Evolutionary conservation across 2,888 invertebrate species (phyloP).

Genomic region (Saturnia japonica): DNA sequence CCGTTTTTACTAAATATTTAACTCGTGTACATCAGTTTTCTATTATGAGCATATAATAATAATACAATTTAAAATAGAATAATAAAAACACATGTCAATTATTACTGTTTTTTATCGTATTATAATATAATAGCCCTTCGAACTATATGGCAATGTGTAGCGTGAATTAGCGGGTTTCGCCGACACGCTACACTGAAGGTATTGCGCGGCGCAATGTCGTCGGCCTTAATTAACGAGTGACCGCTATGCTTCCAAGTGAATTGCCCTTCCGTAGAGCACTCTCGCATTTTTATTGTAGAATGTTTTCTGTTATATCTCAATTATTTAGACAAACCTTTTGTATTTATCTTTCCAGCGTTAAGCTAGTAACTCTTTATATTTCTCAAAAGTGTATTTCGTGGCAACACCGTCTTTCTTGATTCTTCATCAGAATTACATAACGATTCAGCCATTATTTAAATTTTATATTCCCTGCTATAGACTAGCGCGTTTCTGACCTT

Average conservation of each 20-base stretch:
- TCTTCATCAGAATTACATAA: too few species aligned
- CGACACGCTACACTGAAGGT: conserved; percentile 37
- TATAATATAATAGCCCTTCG: neutral
- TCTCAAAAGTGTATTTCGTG: too few species aligned
- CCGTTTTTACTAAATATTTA: too few species aligned
- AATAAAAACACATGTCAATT: neutral
- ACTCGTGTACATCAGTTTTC: too few species aligned
- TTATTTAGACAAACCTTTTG: neutral
- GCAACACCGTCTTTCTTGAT: too few species aligned
- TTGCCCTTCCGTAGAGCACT: neutral
- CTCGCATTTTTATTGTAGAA: conserved; percentile 3
- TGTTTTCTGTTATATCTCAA: neutral
- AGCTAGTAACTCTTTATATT: too few species aligned
- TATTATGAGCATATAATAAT: too few species aligned
- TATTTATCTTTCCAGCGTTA: neutral
- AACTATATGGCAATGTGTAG: conserved; percentile 27
- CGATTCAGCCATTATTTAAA: too few species aligned
- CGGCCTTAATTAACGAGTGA: conserved; percentile 24
- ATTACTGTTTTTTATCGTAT: too few species aligned
- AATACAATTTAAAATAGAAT: neutral
- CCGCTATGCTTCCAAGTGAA: conserved; percentile 13
- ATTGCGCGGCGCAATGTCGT: conserved; percentile 38
- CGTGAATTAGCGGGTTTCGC: conserved; percentile 41
- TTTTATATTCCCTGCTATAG: too few species aligned
- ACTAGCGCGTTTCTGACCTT: too few species aligned